These are phyloP conservation scores for Papilio demoleus DNA, from an alignment of 2,888 invertebrate genomes.

Conservation along the genomic window DNA sequence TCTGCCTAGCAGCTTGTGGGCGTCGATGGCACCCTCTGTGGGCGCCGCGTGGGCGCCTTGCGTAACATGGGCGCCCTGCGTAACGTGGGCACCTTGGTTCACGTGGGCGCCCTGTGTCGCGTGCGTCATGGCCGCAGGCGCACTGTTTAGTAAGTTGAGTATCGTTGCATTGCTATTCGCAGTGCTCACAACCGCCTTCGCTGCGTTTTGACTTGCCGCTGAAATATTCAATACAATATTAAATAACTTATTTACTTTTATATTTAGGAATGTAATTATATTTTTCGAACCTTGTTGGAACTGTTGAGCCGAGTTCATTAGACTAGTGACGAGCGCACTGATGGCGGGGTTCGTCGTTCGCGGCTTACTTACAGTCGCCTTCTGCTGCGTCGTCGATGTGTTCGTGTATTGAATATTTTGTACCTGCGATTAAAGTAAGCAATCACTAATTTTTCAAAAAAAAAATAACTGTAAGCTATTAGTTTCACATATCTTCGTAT, in stretches of 20 bases:
- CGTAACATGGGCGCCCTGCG: constrained; percentile 44
- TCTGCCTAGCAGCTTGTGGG: constrained; percentile 78
- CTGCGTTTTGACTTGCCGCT: constrained; percentile 76
- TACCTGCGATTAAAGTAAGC: constrained; percentile 55
- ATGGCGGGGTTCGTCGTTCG: constrained; percentile 86
- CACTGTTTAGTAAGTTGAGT: constrained; percentile 90
- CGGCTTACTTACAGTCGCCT: constrained; percentile 79
- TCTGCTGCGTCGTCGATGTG: constrained; percentile 75
- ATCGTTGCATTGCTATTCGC: constrained; percentile 88
- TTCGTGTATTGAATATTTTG: constrained; percentile 77
- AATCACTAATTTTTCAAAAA: constrained; percentile 9
- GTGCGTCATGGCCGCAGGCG: constrained; percentile 89
- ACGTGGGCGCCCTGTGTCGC: constrained; percentile 60
- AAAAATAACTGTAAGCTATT: too few species aligned
- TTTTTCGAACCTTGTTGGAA: constrained; percentile 85
- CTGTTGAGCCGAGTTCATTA: constrained; percentile 92
- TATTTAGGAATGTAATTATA: not conserved
- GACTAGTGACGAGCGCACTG: constrained; percentile 90
- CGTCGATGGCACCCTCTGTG: constrained; percentile 53
- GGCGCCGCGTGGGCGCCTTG: constrained; percentile 23
- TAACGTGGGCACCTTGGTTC: too few species aligned
- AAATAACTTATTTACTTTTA: too few species aligned
- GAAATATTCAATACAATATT: constrained; percentile 43
- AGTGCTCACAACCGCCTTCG: constrained; percentile 76
- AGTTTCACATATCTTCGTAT: not conserved